phyloP scores from a whole-genome alignment of 2,888 invertebrate species.

The Deroplatys truncata region DNA sequence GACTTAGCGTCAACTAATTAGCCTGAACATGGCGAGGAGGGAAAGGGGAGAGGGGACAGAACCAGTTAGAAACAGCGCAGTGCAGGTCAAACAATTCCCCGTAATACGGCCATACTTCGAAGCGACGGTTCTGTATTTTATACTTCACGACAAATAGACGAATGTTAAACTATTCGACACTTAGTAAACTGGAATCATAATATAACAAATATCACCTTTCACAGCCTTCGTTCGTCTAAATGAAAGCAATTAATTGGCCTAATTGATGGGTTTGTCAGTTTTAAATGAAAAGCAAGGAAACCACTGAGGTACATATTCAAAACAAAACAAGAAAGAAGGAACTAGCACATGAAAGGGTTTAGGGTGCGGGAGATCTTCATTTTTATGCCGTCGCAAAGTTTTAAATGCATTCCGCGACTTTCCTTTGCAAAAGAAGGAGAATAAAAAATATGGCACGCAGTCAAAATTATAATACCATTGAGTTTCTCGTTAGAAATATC shows the following conservation, averaged over 20 bases:
- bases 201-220: too few species aligned
- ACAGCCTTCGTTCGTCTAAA: too few species aligned
- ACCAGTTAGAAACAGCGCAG: too few species aligned
- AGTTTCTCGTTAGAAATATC: conserved; percentile 28
- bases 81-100: too few species aligned
- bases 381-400: neutral
- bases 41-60: too few species aligned
- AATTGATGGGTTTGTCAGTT: neutral
- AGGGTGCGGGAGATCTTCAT: neutral
- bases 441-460: conserved; percentile 10
- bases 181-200: too few species aligned
- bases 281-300: neutral
- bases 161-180: too few species aligned
- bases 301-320: neutral
- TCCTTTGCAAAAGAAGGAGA: neutral
- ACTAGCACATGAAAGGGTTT: neutral
- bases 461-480: conserved; percentile 22
- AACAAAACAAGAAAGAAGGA: neutral
- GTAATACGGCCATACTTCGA: too few species aligned
- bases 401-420: neutral
- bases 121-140: too few species aligned
- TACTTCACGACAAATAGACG: too few species aligned
- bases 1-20: too few species aligned
- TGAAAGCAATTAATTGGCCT: neutral
- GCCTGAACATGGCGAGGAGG: too few species aligned